These are phyloP conservation scores for Vultur gryphus DNA, from an alignment of 2,797 vertebrate genomes.

Conservation along the genomic window DNA sequence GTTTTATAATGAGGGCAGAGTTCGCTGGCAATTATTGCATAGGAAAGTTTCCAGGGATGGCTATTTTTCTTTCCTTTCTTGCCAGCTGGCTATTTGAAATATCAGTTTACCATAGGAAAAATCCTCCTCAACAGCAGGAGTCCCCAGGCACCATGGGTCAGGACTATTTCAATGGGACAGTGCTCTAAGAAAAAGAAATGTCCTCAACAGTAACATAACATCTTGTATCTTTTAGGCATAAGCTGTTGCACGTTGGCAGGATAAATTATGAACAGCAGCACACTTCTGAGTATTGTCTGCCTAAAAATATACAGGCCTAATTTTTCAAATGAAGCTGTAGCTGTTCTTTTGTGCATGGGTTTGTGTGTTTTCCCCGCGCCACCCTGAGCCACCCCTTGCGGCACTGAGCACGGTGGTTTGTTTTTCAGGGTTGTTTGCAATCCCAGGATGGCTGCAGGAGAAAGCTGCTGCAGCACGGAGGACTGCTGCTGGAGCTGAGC, in stretches of 20 bases:
- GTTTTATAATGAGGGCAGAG: slow-evolving; percentile 68
- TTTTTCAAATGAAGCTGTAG: not conserved
- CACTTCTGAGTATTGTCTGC: not conserved
- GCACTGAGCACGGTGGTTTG: accelerated
- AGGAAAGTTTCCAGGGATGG: slow-evolving; percentile 24
- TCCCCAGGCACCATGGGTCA: not conserved
- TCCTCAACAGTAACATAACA: not conserved
- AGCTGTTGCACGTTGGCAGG: not conserved
- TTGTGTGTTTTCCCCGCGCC: not conserved
- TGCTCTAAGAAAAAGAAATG: not conserved
- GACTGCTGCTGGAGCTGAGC: not conserved
- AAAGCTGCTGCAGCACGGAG: not conserved
- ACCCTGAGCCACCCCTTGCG: accelerated
- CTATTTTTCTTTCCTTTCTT: slow-evolving; percentile 41
- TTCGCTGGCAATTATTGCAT: slow-evolving; percentile 52
- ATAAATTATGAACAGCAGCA: not conserved
- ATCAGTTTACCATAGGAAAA: slow-evolving; percentile 37
- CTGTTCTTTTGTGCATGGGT: not conserved
- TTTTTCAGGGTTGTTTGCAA: not conserved
- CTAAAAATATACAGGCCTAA: not conserved
- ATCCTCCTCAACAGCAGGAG: slow-evolving; percentile 11
- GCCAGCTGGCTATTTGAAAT: slow-evolving; percentile 18
- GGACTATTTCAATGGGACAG: not conserved
- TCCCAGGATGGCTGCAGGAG: not conserved
- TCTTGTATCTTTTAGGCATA: not conserved